Base-by-base conservation (phyloP, 2,888 invertebrate species). In the Chrysodeixis includens region DNA sequence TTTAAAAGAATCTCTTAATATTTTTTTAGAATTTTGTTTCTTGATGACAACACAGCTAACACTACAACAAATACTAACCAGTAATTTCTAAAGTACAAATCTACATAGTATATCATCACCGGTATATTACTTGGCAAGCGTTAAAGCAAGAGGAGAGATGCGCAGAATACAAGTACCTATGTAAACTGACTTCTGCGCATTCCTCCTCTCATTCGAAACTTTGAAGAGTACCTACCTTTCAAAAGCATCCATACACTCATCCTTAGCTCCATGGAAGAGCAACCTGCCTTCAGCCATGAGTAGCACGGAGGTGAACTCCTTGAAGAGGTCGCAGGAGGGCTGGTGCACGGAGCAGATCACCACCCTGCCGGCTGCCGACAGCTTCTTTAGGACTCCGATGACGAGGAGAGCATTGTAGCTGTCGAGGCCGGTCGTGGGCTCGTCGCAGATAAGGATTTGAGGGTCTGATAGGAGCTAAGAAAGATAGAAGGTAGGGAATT, bases 401-500 rank as follows among this genome's bases (percentile, higher is more conserved):
- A 99, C 97, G 30, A 96, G 95, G 70, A 96, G 95, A 0, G 99
- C 98, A 91, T 97, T 98, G 90, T 97, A 98, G 71, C 98, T 98
- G 88, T 99, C 99, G 62, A 99, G 88, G 0, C 99, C 98, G 0
- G 98, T 98, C 0, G 99, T 99, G 0, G 98, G 98, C 86, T 99
- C 99, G 86, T 99, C 99, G 86, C 98, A 98, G 86, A 99, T 98
- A 65, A 99, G 90, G 57, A 99, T 96, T 60, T 97, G 96, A 0
- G 99, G 99, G 86, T 98, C 97, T 18, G 97, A 98, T 68, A 99
- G 92, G 6, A 98, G 93, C 98, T 98, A 86, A 22, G 87, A 87
- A 22, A 22, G 26, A 59, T 3, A 0, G 14, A 5, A 18, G 32
- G 4, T 32, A 40, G n/a, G 8, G 40, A 56, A 30, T 6, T 53